Evolutionary conservation across 2,113 vertebrate species (phyloP).

Genomic region (Pantherophis guttatus): DNA sequence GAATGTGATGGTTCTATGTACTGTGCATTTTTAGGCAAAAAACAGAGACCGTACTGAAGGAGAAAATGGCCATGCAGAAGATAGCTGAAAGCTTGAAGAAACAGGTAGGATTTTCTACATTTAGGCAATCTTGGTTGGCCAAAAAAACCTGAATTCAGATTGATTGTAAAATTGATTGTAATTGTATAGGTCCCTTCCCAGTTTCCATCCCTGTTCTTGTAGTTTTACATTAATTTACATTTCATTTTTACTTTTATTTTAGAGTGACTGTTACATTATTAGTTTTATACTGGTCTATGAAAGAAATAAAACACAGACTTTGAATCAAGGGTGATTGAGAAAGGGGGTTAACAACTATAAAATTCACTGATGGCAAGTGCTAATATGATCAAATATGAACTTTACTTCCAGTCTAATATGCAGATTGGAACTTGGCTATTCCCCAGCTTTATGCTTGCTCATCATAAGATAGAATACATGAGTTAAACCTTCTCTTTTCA

Average conservation of each 20-base stretch:
- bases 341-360: not conserved
- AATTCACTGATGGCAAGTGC: not conserved
- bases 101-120: constrained; percentile 70
- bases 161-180: not conserved
- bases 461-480: not conserved
- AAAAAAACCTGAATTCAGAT: not conserved
- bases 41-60: constrained; percentile 77
- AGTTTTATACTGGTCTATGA: not conserved
- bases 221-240: not conserved
- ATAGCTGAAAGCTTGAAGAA: constrained; percentile 79
- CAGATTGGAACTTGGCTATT: not conserved
- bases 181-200: not conserved
- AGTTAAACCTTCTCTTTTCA: not conserved
- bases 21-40: constrained; percentile 68
- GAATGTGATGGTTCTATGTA: rapidly evolving
- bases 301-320: not conserved
- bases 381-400: not conserved
- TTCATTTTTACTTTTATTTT: not conserved
- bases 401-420: not conserved
- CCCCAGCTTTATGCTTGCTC: not conserved
- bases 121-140: not conserved
- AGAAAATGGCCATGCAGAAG: constrained; percentile 77
- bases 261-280: not conserved
- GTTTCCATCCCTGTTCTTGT: not conserved
- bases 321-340: not conserved